Base-by-base conservation (phyloP, 1,140 invertebrate species). In the Mactra quadrangularis region DNA sequence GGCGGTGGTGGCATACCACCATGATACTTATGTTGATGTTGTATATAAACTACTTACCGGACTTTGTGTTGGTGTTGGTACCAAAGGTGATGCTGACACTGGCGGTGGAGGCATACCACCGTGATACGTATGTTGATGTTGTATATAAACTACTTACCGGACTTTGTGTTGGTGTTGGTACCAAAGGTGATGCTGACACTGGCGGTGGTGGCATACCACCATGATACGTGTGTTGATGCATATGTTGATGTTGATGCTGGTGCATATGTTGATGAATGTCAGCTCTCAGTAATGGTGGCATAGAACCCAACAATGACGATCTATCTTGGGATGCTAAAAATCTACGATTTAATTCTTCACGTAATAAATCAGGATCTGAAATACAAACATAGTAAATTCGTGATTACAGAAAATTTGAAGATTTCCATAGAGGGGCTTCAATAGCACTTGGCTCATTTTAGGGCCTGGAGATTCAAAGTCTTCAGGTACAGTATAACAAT, bases 271-370 rank as follows among this genome's bases (percentile, higher is more conserved):
- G 87, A 59, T 87, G 87, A 27, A 87, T 86, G 41, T 97, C 92
- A 68, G 96, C 97, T 85, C 97, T 95, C 85, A 96, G 93, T 91
- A 96, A 97, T 25, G 96, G 95, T 41, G 95, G 94, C n/a, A 62
- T 52, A 57, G 94, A 93, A 22, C 82, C 83, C 3, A 90, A 47
- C 84, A 94, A 94, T 75, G 95, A 92, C 31, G 94, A 94, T 75
- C 95, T 93, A 86, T 96, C 96, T 88, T 96, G 95, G 6, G 96
- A 95, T 15, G 96, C 96, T 86, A 99, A 94, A 93, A 98, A 98
- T 88, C 97, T 95, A 86, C 95, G 97, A 94, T 98, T 97, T 85
- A 99, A 94, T 93, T 99, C 97, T 89, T 97, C 95, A 79, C 97
- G 95, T 76, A 99, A 92, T 88, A 98, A 94, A 92, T 99, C 98